phyloP scores from a whole-genome alignment of 2,113 vertebrate species.

The Nothoprocta perdicaria region DNA sequence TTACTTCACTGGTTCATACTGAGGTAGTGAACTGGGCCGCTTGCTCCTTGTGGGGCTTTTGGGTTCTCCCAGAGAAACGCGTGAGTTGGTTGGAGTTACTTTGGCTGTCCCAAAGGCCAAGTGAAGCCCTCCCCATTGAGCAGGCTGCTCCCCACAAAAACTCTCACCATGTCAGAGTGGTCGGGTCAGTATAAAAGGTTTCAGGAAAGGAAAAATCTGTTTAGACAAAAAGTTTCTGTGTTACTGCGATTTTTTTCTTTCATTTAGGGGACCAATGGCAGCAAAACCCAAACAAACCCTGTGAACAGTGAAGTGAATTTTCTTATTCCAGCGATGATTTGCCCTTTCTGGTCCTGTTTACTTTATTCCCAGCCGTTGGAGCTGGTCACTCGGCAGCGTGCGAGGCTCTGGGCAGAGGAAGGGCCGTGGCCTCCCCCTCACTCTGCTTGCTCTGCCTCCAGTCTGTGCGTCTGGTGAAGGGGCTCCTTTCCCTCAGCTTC shows the following conservation, averaged over 20 bases:
- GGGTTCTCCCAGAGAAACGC: not conserved
- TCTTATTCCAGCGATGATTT: not conserved
- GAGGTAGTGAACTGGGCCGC: not conserved
- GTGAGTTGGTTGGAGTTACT: not conserved
- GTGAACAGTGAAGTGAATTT: not conserved
- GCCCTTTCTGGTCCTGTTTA: not conserved
- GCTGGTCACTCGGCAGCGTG: too few species aligned
- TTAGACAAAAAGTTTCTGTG: not conserved
- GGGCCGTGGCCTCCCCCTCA: not conserved
- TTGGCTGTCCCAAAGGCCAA: not conserved
- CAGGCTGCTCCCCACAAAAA: not conserved
- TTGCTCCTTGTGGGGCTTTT: not conserved
- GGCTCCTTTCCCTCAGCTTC: conserved; percentile 35
- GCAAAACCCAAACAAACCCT: not conserved
- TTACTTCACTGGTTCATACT: not conserved
- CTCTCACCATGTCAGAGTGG: not conserved
- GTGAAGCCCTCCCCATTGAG: not conserved
- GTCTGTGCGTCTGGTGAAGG: not conserved
- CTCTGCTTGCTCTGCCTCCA: conserved; percentile 2
- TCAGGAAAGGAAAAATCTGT: not conserved
- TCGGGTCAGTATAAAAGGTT: not conserved
- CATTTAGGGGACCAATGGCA: not conserved
- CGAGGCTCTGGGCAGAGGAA: too few species aligned
- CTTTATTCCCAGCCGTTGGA: not conserved
- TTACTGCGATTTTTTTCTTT: not conserved